Percentiles rank a stretch among this genome's conserved stretches.
Conservation (phyloP, 2,113 vertebrate species). For the Arvicanthis niloticus region DNA sequence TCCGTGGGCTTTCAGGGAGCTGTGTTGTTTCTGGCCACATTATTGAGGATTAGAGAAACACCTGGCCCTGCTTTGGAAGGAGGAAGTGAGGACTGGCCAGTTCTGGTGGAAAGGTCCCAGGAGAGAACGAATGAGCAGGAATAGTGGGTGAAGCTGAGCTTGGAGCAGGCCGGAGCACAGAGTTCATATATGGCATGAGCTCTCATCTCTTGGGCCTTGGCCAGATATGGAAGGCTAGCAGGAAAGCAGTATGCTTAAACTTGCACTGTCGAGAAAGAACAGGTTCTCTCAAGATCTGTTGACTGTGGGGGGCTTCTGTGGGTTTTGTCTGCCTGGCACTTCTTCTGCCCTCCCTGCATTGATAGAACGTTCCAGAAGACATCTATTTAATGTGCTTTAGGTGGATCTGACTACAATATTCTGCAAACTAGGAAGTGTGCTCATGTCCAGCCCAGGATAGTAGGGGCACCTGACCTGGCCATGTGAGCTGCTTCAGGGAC, state of each 20-base stretch:
- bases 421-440: neutral
- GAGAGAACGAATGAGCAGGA: neutral
- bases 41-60: neutral
- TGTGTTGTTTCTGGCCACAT: neutral
- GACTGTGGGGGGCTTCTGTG: neutral
- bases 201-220: neutral
- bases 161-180: neutral
- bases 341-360: neutral
- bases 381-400: neutral
- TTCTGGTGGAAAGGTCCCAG: neutral
- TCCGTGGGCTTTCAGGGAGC: neutral
- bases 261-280: neutral
- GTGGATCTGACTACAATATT: neutral
- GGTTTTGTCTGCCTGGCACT: neutral
- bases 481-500: neutral
- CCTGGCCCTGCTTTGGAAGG: neutral
- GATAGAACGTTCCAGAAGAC: neutral
- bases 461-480: neutral
- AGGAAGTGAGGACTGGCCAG: neutral
- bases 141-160: neutral
- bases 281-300: neutral
- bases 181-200: neutral
- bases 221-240: neutral
- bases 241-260: neutral
- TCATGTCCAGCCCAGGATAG: neutral